Conservation (phyloP, 2,113 vertebrate species). For the Eulemur rufifrons region DNA sequence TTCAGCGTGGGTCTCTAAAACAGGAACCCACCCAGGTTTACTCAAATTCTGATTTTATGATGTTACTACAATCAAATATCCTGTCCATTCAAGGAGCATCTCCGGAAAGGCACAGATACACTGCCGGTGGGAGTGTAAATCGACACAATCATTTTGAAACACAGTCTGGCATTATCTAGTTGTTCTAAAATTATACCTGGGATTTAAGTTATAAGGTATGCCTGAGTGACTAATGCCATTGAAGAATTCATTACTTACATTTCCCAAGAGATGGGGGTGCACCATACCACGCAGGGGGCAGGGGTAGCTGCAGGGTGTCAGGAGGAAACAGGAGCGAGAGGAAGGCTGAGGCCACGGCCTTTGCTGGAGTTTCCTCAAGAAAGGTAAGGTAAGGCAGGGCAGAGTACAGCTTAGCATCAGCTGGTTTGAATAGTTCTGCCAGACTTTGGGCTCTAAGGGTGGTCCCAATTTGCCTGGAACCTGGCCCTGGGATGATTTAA, state of each 20-base stretch:
- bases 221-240: not conserved
- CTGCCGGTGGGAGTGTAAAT: not conserved
- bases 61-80: not conserved
- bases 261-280: not conserved
- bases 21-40: not conserved
- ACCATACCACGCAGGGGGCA: rapidly evolving
- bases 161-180: not conserved
- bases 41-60: not conserved
- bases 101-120: not conserved
- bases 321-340: not conserved
- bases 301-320: not conserved
- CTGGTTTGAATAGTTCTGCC: not conserved
- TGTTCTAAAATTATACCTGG: not conserved
- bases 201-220: not conserved
- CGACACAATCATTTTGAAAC: not conserved
- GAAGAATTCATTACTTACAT: not conserved
- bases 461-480: not conserved
- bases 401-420: not conserved
- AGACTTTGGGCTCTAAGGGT: not conserved
- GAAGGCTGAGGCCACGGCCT: not conserved
- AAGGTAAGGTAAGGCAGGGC: not conserved
- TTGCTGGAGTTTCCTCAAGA: not conserved
- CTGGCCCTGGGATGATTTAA: not conserved
- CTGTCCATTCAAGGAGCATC: not conserved
- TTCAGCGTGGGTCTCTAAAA: not conserved